phyloP scores from a whole-genome alignment of 2,888 invertebrate species.

The Parthenolecanium corni region DNA sequence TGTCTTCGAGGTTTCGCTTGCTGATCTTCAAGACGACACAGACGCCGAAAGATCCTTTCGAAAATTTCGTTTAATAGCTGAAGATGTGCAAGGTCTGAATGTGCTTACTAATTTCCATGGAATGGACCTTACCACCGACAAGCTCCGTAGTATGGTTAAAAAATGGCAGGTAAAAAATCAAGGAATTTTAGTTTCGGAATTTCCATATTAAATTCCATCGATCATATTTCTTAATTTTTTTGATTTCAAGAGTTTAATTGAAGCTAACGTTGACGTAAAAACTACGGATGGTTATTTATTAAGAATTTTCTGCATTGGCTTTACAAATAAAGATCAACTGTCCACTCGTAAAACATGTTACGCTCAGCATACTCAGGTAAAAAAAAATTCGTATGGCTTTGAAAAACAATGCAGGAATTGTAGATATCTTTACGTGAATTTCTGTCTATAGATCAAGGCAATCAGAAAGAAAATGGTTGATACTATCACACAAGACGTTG shows the following conservation, averaged over 20 bases:
- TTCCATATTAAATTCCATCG: no score
- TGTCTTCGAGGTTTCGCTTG: constrained; percentile 95
- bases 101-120: constrained; percentile 99
- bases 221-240: not conserved
- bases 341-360: constrained; percentile 97
- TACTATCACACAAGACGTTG: constrained; percentile 84
- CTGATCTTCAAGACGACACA: constrained; percentile 91
- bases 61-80: constrained; percentile 94
- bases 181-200: no score
- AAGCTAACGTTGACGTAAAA: constrained; percentile 94
- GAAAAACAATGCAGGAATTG: no score
- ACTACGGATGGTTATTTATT: constrained; percentile 95
- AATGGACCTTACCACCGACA: constrained; percentile 98
- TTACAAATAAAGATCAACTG: constrained; percentile 89
- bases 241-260: constrained; percentile 68
- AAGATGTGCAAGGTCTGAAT: constrained; percentile 93
- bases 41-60: constrained; percentile 95
- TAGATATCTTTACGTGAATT: no score
- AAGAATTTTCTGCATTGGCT: constrained; percentile 96
- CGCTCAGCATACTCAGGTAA: constrained; percentile 93
- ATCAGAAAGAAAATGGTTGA: constrained; percentile 98
- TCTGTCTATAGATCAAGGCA: constrained; percentile 53
- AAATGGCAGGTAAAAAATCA: constrained; percentile 67
- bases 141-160: constrained; percentile 98
- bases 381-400: no score